Base-by-base conservation (phyloP, 1,140 invertebrate species). In the Leptinotarsa defecta region DNA sequence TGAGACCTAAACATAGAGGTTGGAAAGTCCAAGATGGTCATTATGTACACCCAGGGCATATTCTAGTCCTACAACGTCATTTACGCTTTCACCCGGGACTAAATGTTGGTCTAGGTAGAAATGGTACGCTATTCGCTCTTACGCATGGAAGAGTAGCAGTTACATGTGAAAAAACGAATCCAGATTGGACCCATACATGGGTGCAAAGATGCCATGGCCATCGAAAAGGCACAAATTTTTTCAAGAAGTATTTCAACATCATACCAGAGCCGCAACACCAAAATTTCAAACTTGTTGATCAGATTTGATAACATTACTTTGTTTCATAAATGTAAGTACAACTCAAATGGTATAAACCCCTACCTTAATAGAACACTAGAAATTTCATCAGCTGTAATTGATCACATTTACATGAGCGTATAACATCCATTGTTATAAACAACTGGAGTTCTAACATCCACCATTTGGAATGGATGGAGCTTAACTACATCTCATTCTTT, bases 161-260 rank as follows among this genome's bases (percentile, higher is more conserved):
- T 1, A 94, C 93, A 11, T 94, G 92, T 86, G 94, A 96, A 83
- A 89, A 91, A 81, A 88, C 91, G 74, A 88, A 94, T 77, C 91
- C 90, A 0, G 89, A 94, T 78, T 93, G 91, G 91, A 87, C 91
- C 22, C 90, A 92, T 78, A 87, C 86, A 0, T 94, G 92, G 92
- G 86, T 93, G 6, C 86, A 90, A 81, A 83, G 87, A 48, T 86
- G 88, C 76, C 94, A 95, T 83, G 84, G 81, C 3, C 89, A 89
- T 1, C 85, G 92, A 77, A 85, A 90, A 79, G 83, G 87, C 4
- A 88, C 89, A 81, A 86, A 86, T n/a, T 92, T 95, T 80, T 93
- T 91, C 80, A 95, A 95, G 83, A 95, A 95, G 83, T 92, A 94
- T 80, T 93, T 91, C 77, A 91, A 95, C 88, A 88, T 96, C 63